phyloP scores from a whole-genome alignment of 2,888 invertebrate species.

The Lordiphosa andalusiaca region DNA sequence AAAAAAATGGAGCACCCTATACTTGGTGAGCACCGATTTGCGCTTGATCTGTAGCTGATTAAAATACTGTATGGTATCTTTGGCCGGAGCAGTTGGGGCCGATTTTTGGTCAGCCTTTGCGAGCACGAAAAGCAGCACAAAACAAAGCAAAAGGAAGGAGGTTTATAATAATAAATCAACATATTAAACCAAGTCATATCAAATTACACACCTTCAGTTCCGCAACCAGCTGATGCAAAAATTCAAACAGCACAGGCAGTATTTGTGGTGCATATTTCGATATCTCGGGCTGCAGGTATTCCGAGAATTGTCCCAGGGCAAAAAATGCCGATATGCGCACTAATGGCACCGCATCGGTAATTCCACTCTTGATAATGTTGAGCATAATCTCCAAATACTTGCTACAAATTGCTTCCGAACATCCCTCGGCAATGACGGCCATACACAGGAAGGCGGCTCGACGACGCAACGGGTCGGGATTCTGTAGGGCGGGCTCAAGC shows the following conservation, averaged over 20 bases:
- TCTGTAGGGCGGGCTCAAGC: conserved; percentile 85
- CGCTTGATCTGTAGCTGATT: conserved; percentile 77
- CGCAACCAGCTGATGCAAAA: conserved; percentile 83
- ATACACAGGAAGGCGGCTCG: conserved; percentile 87
- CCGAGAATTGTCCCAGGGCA: conserved; percentile 90
- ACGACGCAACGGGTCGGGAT: conserved; percentile 83
- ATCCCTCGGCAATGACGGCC: conserved; percentile 89
- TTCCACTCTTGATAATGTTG: conserved; percentile 86
- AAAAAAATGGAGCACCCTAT: conserved; percentile 51
- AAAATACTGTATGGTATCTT: conserved; percentile 75
- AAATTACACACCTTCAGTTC: conserved; percentile 81
- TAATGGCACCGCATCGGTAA: conserved; percentile 83
- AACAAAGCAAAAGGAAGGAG: conserved; percentile 36
- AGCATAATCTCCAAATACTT: conserved; percentile 87
- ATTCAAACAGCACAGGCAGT: conserved; percentile 87
- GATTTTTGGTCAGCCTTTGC: conserved; percentile 7
- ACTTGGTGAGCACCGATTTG: conserved; percentile 77
- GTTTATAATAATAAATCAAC: conserved; percentile 7
- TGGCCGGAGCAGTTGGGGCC: conserved; percentile 40
- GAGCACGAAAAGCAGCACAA: conserved; percentile 40
- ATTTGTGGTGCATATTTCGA: conserved; percentile 86
- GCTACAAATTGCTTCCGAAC: conserved; percentile 86
- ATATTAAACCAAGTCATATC: not conserved
- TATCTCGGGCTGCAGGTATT: conserved; percentile 89
- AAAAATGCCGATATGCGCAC: conserved; percentile 89